These are phyloP conservation scores for Brachyptera risi DNA, from an alignment of 2,888 invertebrate species.

Conservation along the genomic window DNA sequence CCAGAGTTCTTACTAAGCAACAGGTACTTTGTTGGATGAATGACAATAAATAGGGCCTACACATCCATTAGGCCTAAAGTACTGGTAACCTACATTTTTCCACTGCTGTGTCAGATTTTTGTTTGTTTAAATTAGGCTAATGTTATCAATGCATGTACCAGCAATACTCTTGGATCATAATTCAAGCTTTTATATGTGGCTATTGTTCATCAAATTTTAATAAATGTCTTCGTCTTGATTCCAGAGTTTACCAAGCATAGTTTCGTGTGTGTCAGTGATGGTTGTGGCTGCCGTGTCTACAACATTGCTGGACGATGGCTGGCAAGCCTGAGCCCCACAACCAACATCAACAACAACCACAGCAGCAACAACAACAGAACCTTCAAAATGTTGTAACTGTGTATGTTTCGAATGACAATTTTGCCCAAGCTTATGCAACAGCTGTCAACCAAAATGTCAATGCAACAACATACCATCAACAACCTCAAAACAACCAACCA, in stretches of 20 bases:
- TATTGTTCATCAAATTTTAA: too few relatives aligned
- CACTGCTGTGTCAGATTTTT: too few relatives aligned
- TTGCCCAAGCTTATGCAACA: slow-evolving; percentile 46
- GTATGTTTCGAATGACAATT: slow-evolving; percentile 55
- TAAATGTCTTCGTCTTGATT: slow-evolving; percentile 38
- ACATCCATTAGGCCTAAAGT: too few relatives aligned
- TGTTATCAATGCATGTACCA: too few relatives aligned
- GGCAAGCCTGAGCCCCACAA: slow-evolving; percentile 66
- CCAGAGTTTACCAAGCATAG: slow-evolving; percentile 44
- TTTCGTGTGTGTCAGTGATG: slow-evolving; percentile 60
- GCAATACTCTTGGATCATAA: too few relatives aligned
- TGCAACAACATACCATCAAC: slow-evolving; percentile 27
- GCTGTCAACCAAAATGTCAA: slow-evolving; percentile 49
- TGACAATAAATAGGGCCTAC: too few relatives aligned
- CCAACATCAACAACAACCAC: slow-evolving; percentile 37
- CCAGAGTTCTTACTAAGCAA: too few relatives aligned
- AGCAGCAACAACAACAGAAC: slow-evolving; percentile 36
- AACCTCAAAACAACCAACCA: slow-evolving; percentile 27
- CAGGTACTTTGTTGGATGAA: too few relatives aligned
- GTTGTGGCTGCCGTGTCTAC: slow-evolving; percentile 52
- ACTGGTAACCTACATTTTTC: too few relatives aligned
- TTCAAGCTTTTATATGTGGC: too few relatives aligned
- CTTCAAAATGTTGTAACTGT: slow-evolving; percentile 56
- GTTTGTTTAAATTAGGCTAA: too few relatives aligned
- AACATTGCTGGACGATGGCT: slow-evolving; percentile 57